phyloP scores from a whole-genome alignment of 1,140 invertebrate species.

The Cotesia typhae region DNA sequence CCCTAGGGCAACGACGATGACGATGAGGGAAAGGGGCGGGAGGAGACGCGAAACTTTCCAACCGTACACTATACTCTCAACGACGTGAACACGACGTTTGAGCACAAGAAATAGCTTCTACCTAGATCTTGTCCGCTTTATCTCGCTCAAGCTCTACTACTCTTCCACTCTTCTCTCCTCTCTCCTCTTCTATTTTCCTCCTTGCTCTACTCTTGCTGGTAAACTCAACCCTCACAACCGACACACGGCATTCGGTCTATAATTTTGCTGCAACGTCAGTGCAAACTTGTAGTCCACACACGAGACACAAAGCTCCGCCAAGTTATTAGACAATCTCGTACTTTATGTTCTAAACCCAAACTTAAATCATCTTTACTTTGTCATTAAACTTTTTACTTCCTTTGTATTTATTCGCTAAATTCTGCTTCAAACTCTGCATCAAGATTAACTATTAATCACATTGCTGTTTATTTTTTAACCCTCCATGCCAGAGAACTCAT shows the following conservation, averaged over 20 bases:
- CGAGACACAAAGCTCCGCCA: slow-evolving; percentile 41
- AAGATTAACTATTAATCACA: too few species aligned
- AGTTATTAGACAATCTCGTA: slow-evolving; percentile 55
- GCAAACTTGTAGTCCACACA: slow-evolving; percentile 59
- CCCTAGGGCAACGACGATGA: slow-evolving; percentile 52
- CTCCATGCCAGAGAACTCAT: too few species aligned
- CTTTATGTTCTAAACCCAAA: slow-evolving; percentile 50
- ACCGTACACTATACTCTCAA: slow-evolving; percentile 41
- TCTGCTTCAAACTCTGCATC: too few species aligned
- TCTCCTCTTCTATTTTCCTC: neutral
- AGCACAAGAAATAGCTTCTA: slow-evolving; percentile 27
- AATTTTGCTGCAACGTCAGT: slow-evolving; percentile 51
- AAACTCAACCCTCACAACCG: slow-evolving; percentile 24
- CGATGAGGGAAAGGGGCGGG: neutral
- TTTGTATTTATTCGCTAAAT: too few species aligned
- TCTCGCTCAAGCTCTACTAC: neutral
- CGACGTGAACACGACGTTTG: slow-evolving; percentile 46
- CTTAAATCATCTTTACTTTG: slow-evolving; percentile 25
- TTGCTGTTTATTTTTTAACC: too few species aligned
- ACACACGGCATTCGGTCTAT: slow-evolving; percentile 47
- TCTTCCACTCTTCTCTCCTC: neutral
- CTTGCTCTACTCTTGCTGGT: neutral
- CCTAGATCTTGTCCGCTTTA: slow-evolving; percentile 23
- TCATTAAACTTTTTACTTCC: slow-evolving; percentile 25
- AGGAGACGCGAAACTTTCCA: slow-evolving; percentile 58